phyloP scores from a whole-genome alignment of 2,888 invertebrate species.

The Drosophila helvetica region DNA sequence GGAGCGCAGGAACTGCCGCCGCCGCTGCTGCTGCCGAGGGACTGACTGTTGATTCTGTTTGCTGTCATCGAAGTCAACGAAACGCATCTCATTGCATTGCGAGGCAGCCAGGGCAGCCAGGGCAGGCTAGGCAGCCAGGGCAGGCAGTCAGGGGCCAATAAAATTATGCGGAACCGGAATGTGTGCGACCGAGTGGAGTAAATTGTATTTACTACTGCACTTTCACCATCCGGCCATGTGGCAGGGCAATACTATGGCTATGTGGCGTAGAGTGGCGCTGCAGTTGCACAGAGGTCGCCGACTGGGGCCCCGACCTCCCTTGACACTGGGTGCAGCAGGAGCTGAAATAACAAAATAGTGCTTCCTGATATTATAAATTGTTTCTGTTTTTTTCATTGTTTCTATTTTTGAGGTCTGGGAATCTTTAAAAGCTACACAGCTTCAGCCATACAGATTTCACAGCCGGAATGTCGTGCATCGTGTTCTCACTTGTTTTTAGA shows the following conservation, averaged over 20 bases:
- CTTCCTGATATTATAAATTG: neutral
- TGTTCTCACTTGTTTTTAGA: conserved; percentile 36
- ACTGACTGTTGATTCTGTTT: conserved; percentile 71
- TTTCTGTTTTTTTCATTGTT: neutral
- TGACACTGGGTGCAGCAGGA: neutral
- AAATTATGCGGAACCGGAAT: conserved; percentile 75
- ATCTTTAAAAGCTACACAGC: neutral
- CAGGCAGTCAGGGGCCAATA: conserved; percentile 56
- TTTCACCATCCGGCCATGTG: conserved; percentile 37
- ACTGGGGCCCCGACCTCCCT: neutral
- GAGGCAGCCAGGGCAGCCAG: conserved; percentile 18
- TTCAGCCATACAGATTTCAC: neutral
- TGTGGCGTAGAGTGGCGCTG: conserved; percentile 12
- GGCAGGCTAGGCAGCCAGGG: conserved; percentile 17
- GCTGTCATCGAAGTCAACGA: conserved; percentile 48
- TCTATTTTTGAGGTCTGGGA: neutral
- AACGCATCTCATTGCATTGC: conserved; percentile 34
- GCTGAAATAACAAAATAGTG: neutral
- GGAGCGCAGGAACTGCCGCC: neutral
- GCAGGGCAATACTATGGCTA: conserved; percentile 24
- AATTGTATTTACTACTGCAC: conserved; percentile 68
- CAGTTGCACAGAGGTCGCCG: conserved; percentile 3
- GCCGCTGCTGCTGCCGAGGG: conserved; percentile 22
- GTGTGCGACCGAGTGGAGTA: conserved; percentile 70
- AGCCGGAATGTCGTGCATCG: neutral